Evolutionary conservation across 2,113 vertebrate genomes (phyloP).

Genomic region (Hipposideros armiger): DNA sequence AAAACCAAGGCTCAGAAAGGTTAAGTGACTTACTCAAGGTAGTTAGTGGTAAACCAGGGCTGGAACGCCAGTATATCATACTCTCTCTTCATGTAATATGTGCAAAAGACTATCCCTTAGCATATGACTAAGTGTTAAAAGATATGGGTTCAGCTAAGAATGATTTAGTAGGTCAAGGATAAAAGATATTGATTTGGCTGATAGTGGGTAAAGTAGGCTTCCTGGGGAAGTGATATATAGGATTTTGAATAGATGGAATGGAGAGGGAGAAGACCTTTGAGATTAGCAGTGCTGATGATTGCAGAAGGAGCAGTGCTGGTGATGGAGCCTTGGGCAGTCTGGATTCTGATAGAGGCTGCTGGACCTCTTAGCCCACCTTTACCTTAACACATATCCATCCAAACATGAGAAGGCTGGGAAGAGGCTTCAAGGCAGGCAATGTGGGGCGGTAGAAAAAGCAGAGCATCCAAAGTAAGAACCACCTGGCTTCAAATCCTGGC

Average conservation of each 20-base stretch:
- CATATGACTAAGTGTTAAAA: neutral
- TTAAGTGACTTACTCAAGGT: neutral
- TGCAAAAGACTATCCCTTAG: neutral
- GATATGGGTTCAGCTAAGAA: neutral
- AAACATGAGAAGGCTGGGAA: neutral
- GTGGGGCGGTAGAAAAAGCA: neutral
- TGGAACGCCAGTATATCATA: neutral
- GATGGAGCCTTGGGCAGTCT: neutral
- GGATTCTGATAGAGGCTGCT: neutral
- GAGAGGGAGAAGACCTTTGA: neutral
- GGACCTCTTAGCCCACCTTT: neutral
- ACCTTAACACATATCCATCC: neutral
- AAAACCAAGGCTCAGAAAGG: neutral
- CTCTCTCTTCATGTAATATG: neutral
- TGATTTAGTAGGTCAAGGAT: neutral
- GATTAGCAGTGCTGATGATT: neutral
- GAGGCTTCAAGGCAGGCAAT: neutral
- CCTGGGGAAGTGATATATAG: neutral
- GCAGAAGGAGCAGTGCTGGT: neutral
- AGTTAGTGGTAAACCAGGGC: neutral
- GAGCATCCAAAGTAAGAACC: neutral
- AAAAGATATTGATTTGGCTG: neutral
- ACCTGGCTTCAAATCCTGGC: neutral
- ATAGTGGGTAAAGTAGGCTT: neutral
- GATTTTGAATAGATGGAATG: neutral